Conservation (phyloP, 2,888 invertebrate genomes). For the Lochmaea capreae region DNA sequence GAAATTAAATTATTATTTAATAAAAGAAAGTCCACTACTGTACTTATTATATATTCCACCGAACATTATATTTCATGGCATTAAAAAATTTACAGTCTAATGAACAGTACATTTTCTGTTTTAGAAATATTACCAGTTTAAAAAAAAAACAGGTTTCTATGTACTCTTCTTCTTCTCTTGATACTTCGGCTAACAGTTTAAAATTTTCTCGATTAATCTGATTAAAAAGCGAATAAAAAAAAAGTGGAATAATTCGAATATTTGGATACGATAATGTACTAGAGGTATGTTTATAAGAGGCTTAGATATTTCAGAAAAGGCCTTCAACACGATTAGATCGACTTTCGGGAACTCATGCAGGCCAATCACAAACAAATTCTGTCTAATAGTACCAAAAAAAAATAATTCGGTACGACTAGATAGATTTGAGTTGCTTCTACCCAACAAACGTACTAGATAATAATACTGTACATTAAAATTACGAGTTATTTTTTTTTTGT, state of each 20-base stretch:
- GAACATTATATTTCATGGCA: constrained; percentile 45
- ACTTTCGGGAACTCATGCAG: not conserved
- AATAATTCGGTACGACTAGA: too few species aligned
- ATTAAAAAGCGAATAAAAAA: constrained; percentile 47
- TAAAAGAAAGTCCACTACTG: not conserved
- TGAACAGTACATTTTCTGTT: constrained; percentile 48
- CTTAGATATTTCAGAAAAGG: constrained; percentile 8
- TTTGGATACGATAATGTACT: constrained; percentile 42
- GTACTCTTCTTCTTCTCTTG: constrained; percentile 24
- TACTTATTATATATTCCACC: constrained; percentile 36
- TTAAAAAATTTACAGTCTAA: constrained; percentile 51
- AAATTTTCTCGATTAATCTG: constrained; percentile 51
- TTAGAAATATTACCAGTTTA: constrained; percentile 50
- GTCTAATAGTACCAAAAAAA: too few species aligned
- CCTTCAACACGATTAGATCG: constrained; percentile 2
- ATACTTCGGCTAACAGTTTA: constrained; percentile 43
- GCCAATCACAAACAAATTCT: too few species aligned
- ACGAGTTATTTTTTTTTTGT: not conserved
- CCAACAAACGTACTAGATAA: not conserved
- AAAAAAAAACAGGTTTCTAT: constrained; percentile 46
- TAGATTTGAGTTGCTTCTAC: not conserved
- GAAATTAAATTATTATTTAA: too few species aligned
- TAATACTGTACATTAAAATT: not conserved
- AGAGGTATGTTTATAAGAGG: constrained; percentile 12
- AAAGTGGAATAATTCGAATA: constrained; percentile 49